Percentiles rank a stretch among this genome's conserved stretches.
These are phyloP conservation scores for Henicopernis longicauda DNA, from an alignment of 2,113 vertebrate genomes.

Conservation along the genomic window DNA sequence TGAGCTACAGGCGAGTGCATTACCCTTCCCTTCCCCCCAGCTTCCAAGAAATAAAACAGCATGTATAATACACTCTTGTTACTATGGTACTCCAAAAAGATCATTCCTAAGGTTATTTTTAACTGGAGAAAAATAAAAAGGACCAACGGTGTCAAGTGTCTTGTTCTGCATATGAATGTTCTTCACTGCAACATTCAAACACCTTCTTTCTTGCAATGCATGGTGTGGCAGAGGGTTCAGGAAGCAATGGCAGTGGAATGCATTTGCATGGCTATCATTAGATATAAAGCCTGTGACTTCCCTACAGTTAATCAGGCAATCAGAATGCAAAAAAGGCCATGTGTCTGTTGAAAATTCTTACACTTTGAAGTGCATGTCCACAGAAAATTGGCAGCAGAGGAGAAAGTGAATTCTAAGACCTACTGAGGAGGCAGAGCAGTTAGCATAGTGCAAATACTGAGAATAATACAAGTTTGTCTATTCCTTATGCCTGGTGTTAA, in stretches of 20 bases:
- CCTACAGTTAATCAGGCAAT: conserved; percentile 37
- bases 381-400: conserved; percentile 38
- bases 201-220: not conserved
- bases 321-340: conserved; percentile 52
- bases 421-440: conserved; percentile 46
- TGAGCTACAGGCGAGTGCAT: conserved; percentile 56
- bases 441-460: conserved; percentile 54
- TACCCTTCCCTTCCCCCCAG: conserved; percentile 36
- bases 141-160: conserved; percentile 27
- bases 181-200: conserved; percentile 7
- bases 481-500: not conserved
- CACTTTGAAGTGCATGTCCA: conserved; percentile 41
- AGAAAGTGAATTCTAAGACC: conserved; percentile 50
- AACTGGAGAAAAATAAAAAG: conserved; percentile 55
- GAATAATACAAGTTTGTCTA: not conserved
- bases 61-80: conserved; percentile 60
- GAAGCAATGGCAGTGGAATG: conserved; percentile 45
- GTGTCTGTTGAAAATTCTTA: not conserved
- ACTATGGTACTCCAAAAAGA: conserved; percentile 55
- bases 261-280: not conserved
- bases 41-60: conserved; percentile 71
- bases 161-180: not conserved
- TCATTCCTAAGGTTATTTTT: conserved; percentile 42
- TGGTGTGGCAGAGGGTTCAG: not conserved
- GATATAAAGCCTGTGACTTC: not conserved